These are phyloP conservation scores for Leucania comma DNA, from an alignment of 2,888 invertebrate genomes.

Conservation along the genomic window DNA sequence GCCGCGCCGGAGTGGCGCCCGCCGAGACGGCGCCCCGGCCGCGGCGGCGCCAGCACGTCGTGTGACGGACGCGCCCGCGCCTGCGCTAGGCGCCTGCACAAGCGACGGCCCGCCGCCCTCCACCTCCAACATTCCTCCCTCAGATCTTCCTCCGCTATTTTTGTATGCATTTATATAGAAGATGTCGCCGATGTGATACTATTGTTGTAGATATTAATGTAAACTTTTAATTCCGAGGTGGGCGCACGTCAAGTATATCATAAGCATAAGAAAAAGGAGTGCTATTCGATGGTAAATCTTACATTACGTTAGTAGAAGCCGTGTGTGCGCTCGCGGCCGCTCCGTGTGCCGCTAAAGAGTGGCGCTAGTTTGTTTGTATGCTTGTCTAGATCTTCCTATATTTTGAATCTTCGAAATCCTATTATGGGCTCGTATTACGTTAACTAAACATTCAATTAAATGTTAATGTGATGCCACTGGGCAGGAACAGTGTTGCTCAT, in stretches of 20 bases:
- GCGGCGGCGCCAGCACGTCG: slow-evolving; percentile 42
- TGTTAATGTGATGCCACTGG: slow-evolving; percentile 22
- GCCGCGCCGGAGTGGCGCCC: slow-evolving; percentile 78
- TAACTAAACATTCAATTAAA: slow-evolving; percentile 7
- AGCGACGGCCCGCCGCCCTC: background rate
- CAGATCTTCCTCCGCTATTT: slow-evolving; percentile 59
- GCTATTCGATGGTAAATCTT: slow-evolving; percentile 78
- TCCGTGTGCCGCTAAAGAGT: slow-evolving; percentile 19
- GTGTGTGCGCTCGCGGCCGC: slow-evolving; percentile 21
- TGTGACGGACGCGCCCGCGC: slow-evolving; percentile 34
- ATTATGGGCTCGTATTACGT: slow-evolving; percentile 25
- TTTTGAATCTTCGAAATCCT: slow-evolving; percentile 39
- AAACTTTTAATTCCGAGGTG: slow-evolving; percentile 76
- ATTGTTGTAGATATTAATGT: slow-evolving; percentile 50
- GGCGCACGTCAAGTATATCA: slow-evolving; percentile 76
- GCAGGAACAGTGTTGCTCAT: slow-evolving; percentile 29
- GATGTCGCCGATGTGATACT: slow-evolving; percentile 48
- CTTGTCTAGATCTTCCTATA: slow-evolving; percentile 52
- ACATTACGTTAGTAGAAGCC: slow-evolving; percentile 33
- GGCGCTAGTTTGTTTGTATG: slow-evolving; percentile 47
- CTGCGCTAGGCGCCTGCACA: background rate
- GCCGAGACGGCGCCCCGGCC: slow-evolving; percentile 45
- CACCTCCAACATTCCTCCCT: slow-evolving; percentile 27
- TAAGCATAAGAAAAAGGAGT: slow-evolving; percentile 76
- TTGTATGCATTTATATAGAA: slow-evolving; percentile 52